Conservation (phyloP, 2,797 vertebrate genomes). For the Acanthurus tractus region DNA sequence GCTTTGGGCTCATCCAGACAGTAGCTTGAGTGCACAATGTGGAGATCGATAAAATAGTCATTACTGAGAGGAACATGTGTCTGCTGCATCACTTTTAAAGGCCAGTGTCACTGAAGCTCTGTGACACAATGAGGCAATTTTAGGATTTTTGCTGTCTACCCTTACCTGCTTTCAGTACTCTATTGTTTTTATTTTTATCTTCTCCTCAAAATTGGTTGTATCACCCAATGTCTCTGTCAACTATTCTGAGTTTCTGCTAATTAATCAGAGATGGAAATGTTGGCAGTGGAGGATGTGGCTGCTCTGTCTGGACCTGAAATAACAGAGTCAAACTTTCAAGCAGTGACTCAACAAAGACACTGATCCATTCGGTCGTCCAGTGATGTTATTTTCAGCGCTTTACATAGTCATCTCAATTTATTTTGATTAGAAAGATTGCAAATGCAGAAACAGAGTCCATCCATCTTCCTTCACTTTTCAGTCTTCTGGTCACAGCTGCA, state of each 20-base stretch:
- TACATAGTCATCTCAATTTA: background rate
- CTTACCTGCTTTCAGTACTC: background rate
- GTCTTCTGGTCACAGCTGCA: background rate
- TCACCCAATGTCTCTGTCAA: background rate
- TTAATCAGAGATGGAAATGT: background rate
- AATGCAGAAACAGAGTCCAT: constrained; percentile 3
- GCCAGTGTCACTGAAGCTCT: constrained; percentile 26
- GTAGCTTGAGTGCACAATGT: constrained; percentile 7
- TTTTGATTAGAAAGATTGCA: background rate
- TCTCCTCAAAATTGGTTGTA: background rate
- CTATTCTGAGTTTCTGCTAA: background rate
- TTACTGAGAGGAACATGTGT: constrained; percentile 33
- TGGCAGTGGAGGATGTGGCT: background rate
- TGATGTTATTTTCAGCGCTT: background rate
- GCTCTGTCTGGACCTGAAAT: background rate
- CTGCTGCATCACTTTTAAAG: constrained; percentile 38
- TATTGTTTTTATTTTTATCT: background rate
- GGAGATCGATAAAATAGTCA: constrained; percentile 49
- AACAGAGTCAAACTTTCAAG: background rate
- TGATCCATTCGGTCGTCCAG: background rate
- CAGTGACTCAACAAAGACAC: constrained; percentile 6
- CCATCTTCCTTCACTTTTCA: background rate
- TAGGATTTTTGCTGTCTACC: constrained; percentile 28
- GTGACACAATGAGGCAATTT: constrained; percentile 27
- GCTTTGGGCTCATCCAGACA: constrained; percentile 25